Evolutionary conservation across 2,797 vertebrate genomes (phyloP).

Genomic region (Sparus aurata): DNA sequence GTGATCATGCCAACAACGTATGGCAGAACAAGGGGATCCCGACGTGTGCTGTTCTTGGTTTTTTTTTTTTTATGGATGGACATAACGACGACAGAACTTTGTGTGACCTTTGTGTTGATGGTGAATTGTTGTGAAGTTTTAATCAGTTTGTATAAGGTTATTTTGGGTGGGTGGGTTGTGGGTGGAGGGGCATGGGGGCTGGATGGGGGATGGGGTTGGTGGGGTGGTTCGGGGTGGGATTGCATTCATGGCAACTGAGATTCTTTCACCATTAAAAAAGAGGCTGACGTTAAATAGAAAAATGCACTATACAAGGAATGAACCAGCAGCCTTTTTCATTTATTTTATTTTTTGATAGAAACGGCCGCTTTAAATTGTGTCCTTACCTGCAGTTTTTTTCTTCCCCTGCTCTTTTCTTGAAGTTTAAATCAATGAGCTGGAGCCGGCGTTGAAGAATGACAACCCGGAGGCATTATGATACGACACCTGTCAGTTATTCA

Average conservation of each 20-base stretch:
- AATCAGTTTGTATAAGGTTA: slow-evolving; percentile 67
- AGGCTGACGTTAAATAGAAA: slow-evolving; percentile 54
- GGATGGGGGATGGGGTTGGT: neutral
- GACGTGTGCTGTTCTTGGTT: slow-evolving; percentile 35
- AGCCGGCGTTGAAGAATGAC: slow-evolving; percentile 21
- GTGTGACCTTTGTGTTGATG: slow-evolving; percentile 75
- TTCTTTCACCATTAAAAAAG: slow-evolving; percentile 42
- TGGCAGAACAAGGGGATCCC: slow-evolving; percentile 12
- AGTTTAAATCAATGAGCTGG: slow-evolving; percentile 33
- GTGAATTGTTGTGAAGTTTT: slow-evolving; percentile 75
- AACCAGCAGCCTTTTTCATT: slow-evolving; percentile 25
- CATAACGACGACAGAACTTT: slow-evolving; percentile 44
- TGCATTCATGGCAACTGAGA: slow-evolving; percentile 1
- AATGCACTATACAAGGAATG: slow-evolving; percentile 59
- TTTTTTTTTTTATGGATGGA: slow-evolving; percentile 42
- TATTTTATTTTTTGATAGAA: neutral
- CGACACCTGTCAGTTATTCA: slow-evolving; percentile 31
- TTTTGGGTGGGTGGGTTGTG: slow-evolving; percentile 25
- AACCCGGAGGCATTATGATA: slow-evolving; percentile 32
- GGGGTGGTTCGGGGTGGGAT: neutral
- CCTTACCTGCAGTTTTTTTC: slow-evolving; percentile 30
- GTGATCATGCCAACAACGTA: slow-evolving; percentile 28
- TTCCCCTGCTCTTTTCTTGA: slow-evolving; percentile 12
- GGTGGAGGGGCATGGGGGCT: slow-evolving; percentile 15
- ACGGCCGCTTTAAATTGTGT: slow-evolving; percentile 37